Base-by-base conservation (phyloP, 92 coral and sea anemone species). In the Scolanthus callimorphus region DNA sequence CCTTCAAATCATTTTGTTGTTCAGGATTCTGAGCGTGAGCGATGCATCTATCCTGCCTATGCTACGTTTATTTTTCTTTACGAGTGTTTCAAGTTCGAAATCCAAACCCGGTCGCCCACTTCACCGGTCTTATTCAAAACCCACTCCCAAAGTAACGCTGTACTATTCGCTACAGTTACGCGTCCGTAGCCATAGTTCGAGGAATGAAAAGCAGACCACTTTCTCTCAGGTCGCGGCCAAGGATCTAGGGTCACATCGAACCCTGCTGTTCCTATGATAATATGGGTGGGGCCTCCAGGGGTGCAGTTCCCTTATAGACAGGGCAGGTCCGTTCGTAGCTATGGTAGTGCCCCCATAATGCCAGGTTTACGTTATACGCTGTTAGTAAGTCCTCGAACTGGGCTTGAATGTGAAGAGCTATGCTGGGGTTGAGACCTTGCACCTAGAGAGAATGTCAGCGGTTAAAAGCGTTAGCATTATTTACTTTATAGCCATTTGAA, bases 181-280 rank as follows among this genome's bases (percentile, higher is more conserved):
- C 95, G 78, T 3, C 95, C 95, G 61, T 81, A 86, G 0, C 95
- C 95, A 49, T 70, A 86, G 56, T 74, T 82, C 57, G 76, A 79
- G 17, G 69, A 63, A 41, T 71, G 89, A 49, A 26, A 77, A 29
- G 63, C 71, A 19, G 95, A 86, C 95, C 95, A 86, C 9, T 62
- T 47, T 27, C 53, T 68, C 27, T 53, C 59, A 17, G 85, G 82
- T 4, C 30, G 37, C 17, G 87, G 79, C 82, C 65, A 86, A 0
- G 95, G 95, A 6, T 63, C 76, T 52, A 62, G 59, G 27, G 79
- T 81, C 12, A 71, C 74, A 34, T 62, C 67, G 37, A 57, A 81
- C 25, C 95, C 95, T 0, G 95, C 95, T 8, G 95, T 86, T 31
- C 95, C 95, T 12, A 86, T 71, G 20, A 77, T 59, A 25, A 86